Conservation (phyloP, 2,113 vertebrate species). For the Nothobranchius kuhntae region DNA sequence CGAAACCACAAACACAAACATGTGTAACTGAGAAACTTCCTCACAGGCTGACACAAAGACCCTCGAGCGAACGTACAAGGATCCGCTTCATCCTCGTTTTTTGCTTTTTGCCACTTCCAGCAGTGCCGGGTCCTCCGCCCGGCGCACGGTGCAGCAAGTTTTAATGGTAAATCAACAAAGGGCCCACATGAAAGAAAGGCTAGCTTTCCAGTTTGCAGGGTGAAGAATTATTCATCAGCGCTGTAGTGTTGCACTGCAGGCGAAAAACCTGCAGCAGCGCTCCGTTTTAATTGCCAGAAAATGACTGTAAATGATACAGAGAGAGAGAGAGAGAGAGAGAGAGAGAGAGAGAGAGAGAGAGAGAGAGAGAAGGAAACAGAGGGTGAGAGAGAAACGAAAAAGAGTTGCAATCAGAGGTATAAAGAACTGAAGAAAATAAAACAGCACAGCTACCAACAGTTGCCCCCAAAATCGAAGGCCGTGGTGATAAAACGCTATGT, state of each 20-base stretch:
- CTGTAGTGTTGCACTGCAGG: constrained; percentile 76
- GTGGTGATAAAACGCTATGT: constrained; percentile 73
- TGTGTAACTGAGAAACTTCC: constrained; percentile 43
- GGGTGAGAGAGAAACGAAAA: constrained; percentile 41
- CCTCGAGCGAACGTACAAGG: constrained; percentile 66
- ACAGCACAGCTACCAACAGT: constrained; percentile 59
- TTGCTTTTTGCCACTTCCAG: constrained; percentile 61
- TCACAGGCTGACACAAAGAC: constrained; percentile 51
- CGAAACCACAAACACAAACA: constrained; percentile 61
- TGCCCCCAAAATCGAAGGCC: constrained; percentile 70
- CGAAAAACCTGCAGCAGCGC: constrained; percentile 76
- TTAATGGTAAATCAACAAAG: constrained; percentile 84
- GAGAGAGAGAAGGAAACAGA: constrained; percentile 41
- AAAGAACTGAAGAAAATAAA: constrained; percentile 48
- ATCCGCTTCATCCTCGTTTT: constrained; percentile 70
- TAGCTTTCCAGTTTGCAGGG: constrained; percentile 74
- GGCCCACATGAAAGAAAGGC: constrained; percentile 80
- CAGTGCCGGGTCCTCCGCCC: constrained; percentile 59
- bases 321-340: constrained; percentile 53
- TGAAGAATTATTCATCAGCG: constrained; percentile 80
- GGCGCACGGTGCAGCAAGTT: constrained; percentile 69
- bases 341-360: constrained; percentile 41
- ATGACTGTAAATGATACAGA: constrained; percentile 78
- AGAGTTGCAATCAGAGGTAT: constrained; percentile 58
- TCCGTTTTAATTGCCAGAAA: constrained; percentile 83